Base-by-base conservation (phyloP, 2,888 invertebrate species). In the Eupsilia transversa region DNA sequence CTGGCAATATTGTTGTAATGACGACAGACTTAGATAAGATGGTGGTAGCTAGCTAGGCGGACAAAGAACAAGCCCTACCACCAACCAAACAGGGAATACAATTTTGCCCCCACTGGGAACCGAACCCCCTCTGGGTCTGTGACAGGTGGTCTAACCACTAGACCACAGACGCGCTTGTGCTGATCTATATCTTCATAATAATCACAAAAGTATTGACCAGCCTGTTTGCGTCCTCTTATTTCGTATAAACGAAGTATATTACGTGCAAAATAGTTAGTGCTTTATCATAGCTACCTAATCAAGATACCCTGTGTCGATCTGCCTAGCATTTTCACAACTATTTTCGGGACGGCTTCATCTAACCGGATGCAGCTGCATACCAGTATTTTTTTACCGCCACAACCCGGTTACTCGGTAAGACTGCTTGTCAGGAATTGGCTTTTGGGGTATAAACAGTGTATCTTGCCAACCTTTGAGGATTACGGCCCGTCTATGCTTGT, bases 381-480 rank as follows among this genome's bases (percentile, higher is more conserved):
- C n/a, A 6, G 46, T 46, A n/a, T n/a, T n/a, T n/a, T n/a, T n/a
- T n/a, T n/a, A n/a, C n/a, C n/a, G n/a, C n/a, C n/a, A n/a, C n/a
- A n/a, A n/a, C n/a, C n/a, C n/a, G n/a, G n/a, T n/a, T n/a, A n/a
- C n/a, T n/a, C n/a, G n/a, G n/a, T n/a, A n/a, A n/a, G n/a, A n/a
- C n/a, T n/a, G n/a, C n/a, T n/a, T n/a, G n/a, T n/a, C n/a, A n/a
- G n/a, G n/a, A n/a, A 30, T 71, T 33, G 4, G 41, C 30, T 9
- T 52, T 66, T 30, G 30, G 43, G 43, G 66, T 67, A 41, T 9
- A 33, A 23, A 43, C 54, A 14, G 17, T 23, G n/a, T n/a, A 9
- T 27, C 38, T 59, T n/a, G 23, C n/a, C n/a, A 14, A 38, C 23
- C 54, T 43, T 72, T 52, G 33, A 72, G 23, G 41, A 60, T 73